Base-by-base conservation (phyloP, 2,797 vertebrate genomes). In the Astyanax mexicanus region DNA sequence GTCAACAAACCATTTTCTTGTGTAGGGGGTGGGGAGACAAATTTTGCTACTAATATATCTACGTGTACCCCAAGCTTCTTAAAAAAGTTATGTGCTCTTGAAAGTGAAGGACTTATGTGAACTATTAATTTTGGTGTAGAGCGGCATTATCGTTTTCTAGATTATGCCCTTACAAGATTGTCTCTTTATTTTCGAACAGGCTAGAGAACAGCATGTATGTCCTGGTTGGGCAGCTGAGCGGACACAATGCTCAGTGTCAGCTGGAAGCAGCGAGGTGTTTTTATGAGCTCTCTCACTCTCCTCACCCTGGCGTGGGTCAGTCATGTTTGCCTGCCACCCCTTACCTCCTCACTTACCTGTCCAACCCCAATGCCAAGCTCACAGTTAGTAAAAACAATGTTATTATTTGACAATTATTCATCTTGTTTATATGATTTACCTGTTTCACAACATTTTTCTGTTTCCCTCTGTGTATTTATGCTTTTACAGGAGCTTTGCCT, bases 271-370 rank as follows among this genome's bases (percentile, higher is more conserved):
- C 89, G 0, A 89, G 89, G 27, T 98, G 96, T 78, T 92, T 99
- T n/a, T 95, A 98, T 0, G 91, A 96, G 84, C 93, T 99, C 60
- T 99, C 98, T 70, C 95, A 96, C 85, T 96, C 96, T 12, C 88
- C 91, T 37, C 91, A 96, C 58, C 79, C 89, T 13, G 61, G 49
- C 0, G 92, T 96, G 70, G 92, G 94, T 0, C 90, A 93, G 66
- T 94, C 94, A 0, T 98, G 96, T 79, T 88, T 98, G 72, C 94
- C 96, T 11, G 93, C 95, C 32, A 96, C 97, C n/a, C 91, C 97
- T 6, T 99, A 99, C 85, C 95, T 99, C 69, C 93, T 99, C 76
- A 99, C 97, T 0, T 99, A 95, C 84, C 93, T 99, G 77, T 95
- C 95, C 0, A 92, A 96, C 76, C 95, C 95, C 84, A 97, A 96